A percentile compares a stretch with the other conserved stretches of the same genome.
Conservation (phyloP, 2,888 invertebrate species). For the Drosophila macrospina region DNA sequence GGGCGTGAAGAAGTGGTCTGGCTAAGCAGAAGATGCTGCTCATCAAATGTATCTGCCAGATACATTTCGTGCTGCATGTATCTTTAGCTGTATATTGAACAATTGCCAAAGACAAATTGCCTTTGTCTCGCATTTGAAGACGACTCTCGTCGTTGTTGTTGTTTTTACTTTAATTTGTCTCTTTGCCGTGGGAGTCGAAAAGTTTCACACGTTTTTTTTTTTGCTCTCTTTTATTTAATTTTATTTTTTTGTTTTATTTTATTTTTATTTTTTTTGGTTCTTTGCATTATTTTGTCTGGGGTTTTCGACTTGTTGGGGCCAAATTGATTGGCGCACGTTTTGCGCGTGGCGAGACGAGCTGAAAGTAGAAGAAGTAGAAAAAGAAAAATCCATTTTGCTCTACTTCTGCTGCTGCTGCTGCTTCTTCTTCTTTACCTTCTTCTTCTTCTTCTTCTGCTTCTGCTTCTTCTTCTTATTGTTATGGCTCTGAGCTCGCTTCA, state of each 20-base stretch:
- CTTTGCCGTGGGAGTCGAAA: conserved; percentile 72
- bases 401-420: no score
- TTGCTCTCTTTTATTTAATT: conserved; percentile 12
- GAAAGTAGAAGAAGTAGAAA: not conserved
- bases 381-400: conserved; percentile 4
- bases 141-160: conserved; percentile 48
- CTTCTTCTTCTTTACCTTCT: no score
- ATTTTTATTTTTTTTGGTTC: conserved; percentile 14
- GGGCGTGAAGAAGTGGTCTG: not conserved
- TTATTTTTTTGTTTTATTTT: conserved; percentile 24
- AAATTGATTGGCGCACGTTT: conserved; percentile 80
- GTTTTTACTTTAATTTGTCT: conserved; percentile 68
- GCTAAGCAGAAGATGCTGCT: conserved; percentile 38
- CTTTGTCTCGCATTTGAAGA: conserved; percentile 75
- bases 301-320: conserved; percentile 30
- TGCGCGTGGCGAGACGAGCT: conserved; percentile 64
- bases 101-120: conserved; percentile 79
- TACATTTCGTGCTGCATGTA: conserved; percentile 54
- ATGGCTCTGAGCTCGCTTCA: conserved; percentile 12
- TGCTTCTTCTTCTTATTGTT: no score
- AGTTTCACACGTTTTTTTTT: conserved; percentile 66
- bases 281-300: conserved; percentile 3
- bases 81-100: conserved; percentile 43
- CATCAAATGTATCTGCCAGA: conserved; percentile 76
- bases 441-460: no score